Base-by-base conservation (phyloP, 2,888 invertebrate genomes). In the Eupeodes luniger region DNA sequence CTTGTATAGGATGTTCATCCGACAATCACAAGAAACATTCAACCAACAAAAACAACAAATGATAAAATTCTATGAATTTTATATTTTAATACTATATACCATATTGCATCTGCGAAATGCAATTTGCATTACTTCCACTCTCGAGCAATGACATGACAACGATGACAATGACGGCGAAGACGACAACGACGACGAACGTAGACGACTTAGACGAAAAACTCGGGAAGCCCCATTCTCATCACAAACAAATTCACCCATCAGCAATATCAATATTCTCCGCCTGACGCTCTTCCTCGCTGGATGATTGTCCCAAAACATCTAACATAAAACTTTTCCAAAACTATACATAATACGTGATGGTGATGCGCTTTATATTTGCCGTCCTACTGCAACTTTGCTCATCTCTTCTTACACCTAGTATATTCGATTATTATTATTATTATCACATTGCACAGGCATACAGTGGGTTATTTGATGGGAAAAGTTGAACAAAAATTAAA, bases 401-500 rank as follows among this genome's bases (percentile, higher is more conserved):
- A 69, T 47, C 64, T 36, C 49, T 19, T 49, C 27, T 53, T 40
- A 10, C 34, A 69, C 49, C 69, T 49, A 27, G 27, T 27, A 80
- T 70, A 53, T 80, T 81, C 81, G 81, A 85, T 76, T 72, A 80
- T 64, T 77, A 49, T 62, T 40, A 76, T 76, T 72, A 84, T 69
- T 69, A 62, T 75, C 49, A 59, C 66, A 64, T 47, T 34, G 59
- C 53, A 75, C 49, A 77, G 19, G 36, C 27, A 4, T 27, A 66
- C 27, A 66, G 4, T 66, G 27, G 66, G 27, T 3, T 14, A 14
- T 12, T 66, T 66, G 27, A 47, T 47, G 5, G 12, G 9, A 12
- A 27, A 27, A 27, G 4, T 3, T 14, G 47, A 5, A 9, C 10
- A 27, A 47, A 7, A 66, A 19, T 59, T 10, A 6, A 5, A 59